These are phyloP conservation scores for Drosophila pectinifera DNA, from an alignment of 1,140 invertebrate species.

Conservation along the genomic window DNA sequence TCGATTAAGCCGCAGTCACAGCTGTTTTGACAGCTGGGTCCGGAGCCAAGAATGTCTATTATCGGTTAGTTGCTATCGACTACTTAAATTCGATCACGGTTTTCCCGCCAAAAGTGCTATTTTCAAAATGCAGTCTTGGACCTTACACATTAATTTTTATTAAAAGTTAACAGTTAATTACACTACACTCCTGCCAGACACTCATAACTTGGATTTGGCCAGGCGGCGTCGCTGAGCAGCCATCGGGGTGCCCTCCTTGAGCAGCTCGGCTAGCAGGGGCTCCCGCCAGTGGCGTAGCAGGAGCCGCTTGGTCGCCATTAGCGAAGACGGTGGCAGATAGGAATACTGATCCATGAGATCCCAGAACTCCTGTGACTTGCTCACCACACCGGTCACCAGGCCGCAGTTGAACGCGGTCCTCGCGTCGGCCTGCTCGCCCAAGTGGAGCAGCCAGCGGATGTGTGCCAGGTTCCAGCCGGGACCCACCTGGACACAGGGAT, in stretches of 20 bases:
- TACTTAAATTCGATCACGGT: neutral
- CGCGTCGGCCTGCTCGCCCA: slow-evolving; percentile 92
- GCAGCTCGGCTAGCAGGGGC: slow-evolving; percentile 42
- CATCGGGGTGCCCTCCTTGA: slow-evolving; percentile 48
- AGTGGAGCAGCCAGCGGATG: slow-evolving; percentile 91
- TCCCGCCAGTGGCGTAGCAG: slow-evolving; percentile 63
- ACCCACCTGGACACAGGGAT: slow-evolving; percentile 93
- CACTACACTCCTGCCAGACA: neutral
- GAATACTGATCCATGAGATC: slow-evolving; percentile 86
- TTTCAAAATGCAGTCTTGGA: neutral
- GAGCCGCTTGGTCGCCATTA: slow-evolving; percentile 87
- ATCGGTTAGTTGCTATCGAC: neutral
- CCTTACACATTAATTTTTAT: neutral
- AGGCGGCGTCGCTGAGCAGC: slow-evolving; percentile 29
- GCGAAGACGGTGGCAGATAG: slow-evolving; percentile 86
- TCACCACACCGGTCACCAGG: slow-evolving; percentile 89
- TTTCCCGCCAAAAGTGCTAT: neutral
- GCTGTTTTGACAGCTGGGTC: no score
- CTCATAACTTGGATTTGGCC: slow-evolving; percentile 9
- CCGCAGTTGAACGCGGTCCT: slow-evolving; percentile 89
- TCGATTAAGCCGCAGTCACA: no score
- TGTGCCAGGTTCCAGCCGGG: slow-evolving; percentile 93
- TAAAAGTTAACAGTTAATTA: neutral
- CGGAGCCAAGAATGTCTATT: neutral
- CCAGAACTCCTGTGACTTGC: slow-evolving; percentile 87